Base-by-base conservation (phyloP, 1,140 invertebrate genomes). In the Globodera rostochiensis region DNA sequence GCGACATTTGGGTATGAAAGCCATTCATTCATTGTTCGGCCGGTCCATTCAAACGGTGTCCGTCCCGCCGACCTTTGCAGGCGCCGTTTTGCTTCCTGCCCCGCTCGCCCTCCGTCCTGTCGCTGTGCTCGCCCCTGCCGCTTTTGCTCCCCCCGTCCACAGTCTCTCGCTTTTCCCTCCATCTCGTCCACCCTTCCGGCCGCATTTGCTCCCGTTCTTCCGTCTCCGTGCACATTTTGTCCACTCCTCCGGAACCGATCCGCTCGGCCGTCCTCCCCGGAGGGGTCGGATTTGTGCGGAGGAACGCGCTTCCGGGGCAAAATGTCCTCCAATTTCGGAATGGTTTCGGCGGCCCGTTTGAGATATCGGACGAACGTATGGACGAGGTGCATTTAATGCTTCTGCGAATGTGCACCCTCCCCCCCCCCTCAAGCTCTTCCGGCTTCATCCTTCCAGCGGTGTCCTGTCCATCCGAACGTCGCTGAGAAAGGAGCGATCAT, bases 141-240 rank as follows among this genome's bases (percentile, higher is more conserved):
- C 7, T 4, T 71, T 45, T 25, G 36, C 69, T 70, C 36, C n/a
- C 67, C n/a, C 9, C 53, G 53, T 70, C 67, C 67, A 19, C n/a
- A 11, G 1, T 19, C n/a, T 21, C 9, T 11, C 3, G 8, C 9
- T 36, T 71, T 6, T 45, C 36, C 11, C 11, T 71, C n/a, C 25
- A 15, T 3, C 69, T 71, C 69, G 9, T 47, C 36, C 25, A 45
- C 36, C 19, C 69, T 2, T 71, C 46, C 69, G 69, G 69, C n/a
- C 69, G 25, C 69, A 45, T 71, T 47, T 47, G 69, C 46, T 71
- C 69, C 36, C 69, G 69, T 45, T 36, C 69, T 13, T 71, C 46
- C 69, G 69, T 71, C 13, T 71, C 69, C 11, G 69, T 71, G 25
- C 21, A 15, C 9, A 71, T 47, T 36, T 9, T 71, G 21, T 4